Evolutionary conservation across 2,888 invertebrate species (phyloP).

Genomic region (Caenorhabditis angaria): DNA sequence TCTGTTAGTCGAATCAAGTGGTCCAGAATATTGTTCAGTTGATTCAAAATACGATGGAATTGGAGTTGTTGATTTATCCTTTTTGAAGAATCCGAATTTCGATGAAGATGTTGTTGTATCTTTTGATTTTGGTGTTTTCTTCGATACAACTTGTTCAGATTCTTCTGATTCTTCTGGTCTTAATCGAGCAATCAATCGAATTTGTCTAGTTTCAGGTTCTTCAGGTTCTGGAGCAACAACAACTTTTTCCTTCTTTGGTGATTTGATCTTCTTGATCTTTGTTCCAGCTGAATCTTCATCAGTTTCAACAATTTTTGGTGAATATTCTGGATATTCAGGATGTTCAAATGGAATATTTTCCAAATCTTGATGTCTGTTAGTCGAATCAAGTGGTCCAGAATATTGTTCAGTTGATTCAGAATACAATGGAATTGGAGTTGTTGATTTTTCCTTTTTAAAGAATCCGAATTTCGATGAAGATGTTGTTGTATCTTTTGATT

Average conservation of each 20-base stretch:
- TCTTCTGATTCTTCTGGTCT: slow-evolving; percentile 2
- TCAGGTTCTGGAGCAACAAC: slow-evolving; percentile 20
- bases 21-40: slow-evolving; percentile 24
- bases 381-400: slow-evolving; percentile 18
- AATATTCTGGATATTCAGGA: slow-evolving; percentile 15
- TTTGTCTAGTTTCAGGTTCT: slow-evolving; percentile 14
- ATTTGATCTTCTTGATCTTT: slow-evolving; percentile 5
- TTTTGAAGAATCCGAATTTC: slow-evolving; percentile 16
- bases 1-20: slow-evolving; percentile 18
- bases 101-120: neutral
- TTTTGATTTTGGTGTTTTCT: slow-evolving; percentile 16
- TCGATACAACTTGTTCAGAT: slow-evolving; percentile 15
- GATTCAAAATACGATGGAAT: neutral
- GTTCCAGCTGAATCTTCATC: slow-evolving; percentile 3
- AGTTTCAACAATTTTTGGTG: slow-evolving; percentile 8
- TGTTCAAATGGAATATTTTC: slow-evolving; percentile 30
- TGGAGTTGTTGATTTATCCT: neutral
- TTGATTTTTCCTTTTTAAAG: slow-evolving; percentile 17
- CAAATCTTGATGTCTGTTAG: slow-evolving; percentile 19
- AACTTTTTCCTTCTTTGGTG: slow-evolving; percentile 12
- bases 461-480: slow-evolving; percentile 21
- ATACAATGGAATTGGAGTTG: slow-evolving; percentile 11
- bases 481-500: slow-evolving; percentile 13
- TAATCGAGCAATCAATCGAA: slow-evolving; percentile 13
- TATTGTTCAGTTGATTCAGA: slow-evolving; percentile 13